Conservation (phyloP, 2,888 invertebrate genomes). For the Cheilosia soror region DNA sequence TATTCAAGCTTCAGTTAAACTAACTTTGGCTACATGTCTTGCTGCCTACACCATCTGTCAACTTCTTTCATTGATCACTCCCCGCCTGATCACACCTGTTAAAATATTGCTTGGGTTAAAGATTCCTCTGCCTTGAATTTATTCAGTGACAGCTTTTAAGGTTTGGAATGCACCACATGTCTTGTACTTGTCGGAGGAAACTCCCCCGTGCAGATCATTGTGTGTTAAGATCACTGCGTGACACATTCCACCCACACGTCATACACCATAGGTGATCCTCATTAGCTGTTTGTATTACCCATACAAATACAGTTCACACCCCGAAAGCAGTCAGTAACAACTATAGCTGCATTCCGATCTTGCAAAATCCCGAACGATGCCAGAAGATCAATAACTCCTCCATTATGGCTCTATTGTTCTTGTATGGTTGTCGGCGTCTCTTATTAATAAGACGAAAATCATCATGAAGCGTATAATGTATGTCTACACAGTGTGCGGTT, state of each 20-base stretch:
- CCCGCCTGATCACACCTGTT: background rate
- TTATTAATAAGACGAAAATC: constrained; percentile 62
- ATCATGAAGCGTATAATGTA: constrained; percentile 54
- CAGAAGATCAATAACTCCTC: constrained; percentile 71
- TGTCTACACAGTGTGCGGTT: constrained; percentile 21
- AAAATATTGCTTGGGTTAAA: background rate
- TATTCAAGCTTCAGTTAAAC: background rate
- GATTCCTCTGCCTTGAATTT: constrained; percentile 19
- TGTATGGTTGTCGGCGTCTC: constrained; percentile 32
- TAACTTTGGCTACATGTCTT: background rate
- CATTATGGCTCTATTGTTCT: constrained; percentile 69
- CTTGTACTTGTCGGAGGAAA: background rate
- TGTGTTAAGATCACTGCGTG: constrained; percentile 44
- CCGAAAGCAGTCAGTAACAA: constrained; percentile 33
- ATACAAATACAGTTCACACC: constrained; percentile 50
- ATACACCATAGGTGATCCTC: constrained; percentile 39
- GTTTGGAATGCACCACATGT: constrained; percentile 3
- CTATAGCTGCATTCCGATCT: constrained; percentile 61
- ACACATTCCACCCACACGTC: constrained; percentile 46
- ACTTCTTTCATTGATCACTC: constrained; percentile 9
- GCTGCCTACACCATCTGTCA: background rate
- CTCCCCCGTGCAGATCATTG: constrained; percentile 28
- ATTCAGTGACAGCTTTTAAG: constrained; percentile 42
- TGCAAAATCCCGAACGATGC: constrained; percentile 50
- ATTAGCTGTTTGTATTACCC: constrained; percentile 26